Evolutionary conservation across 2,888 invertebrate genomes (phyloP).

Genomic region (Cordylochernes scorpioides): DNA sequence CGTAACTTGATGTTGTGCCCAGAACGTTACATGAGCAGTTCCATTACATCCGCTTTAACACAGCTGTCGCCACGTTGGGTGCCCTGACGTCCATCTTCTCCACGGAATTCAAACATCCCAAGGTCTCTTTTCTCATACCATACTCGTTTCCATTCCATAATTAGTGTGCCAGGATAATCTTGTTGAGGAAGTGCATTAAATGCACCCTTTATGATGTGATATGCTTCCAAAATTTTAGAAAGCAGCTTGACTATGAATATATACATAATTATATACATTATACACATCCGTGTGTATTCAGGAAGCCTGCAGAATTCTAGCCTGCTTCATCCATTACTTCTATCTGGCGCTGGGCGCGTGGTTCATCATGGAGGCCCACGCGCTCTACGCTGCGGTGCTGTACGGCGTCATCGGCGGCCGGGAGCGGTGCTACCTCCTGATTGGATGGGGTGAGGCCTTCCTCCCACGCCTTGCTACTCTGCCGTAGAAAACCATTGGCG

Average conservation of each 20-base stretch:
- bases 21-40: constrained; percentile 17
- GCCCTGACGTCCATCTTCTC: constrained; percentile 14
- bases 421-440: constrained; percentile 8
- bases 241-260: background rate
- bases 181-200: background rate
- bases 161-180: constrained; percentile 8
- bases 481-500: too few relatives aligned
- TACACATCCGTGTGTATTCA: too few relatives aligned
- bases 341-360: constrained; percentile 13
- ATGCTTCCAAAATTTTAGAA: background rate
- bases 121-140: too few relatives aligned
- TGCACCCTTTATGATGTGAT: background rate
- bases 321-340: constrained; percentile 12
- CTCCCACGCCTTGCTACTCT: too few relatives aligned
- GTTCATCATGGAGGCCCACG: constrained; percentile 12
- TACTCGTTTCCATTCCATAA: too few relatives aligned
- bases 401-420: constrained; percentile 12
- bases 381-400: constrained; percentile 13
- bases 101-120: constrained; percentile 11
- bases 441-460: constrained; percentile 12
- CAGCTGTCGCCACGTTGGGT: constrained; percentile 13
- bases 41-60: constrained; percentile 16
- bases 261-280: background rate
- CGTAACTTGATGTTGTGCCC: constrained; percentile 4
- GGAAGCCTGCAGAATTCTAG: constrained; percentile 14